Conservation (phyloP, 1,140 invertebrate species). For the Hyles vespertilio region DNA sequence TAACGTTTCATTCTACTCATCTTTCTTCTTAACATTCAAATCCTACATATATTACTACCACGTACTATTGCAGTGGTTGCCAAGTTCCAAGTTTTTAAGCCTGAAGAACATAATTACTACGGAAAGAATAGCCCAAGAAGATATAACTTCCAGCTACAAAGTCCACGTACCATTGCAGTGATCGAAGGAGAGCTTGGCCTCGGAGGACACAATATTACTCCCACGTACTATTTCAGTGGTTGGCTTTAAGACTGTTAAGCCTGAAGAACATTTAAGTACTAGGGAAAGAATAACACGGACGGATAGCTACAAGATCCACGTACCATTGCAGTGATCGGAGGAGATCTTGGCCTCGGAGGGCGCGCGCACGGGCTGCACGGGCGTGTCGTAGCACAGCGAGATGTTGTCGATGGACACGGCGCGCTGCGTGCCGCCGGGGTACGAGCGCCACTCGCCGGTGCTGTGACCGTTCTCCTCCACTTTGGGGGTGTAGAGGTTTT, state of each 20-base stretch:
- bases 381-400: slow-evolving; percentile 67
- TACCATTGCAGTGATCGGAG: slow-evolving; percentile 58
- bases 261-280: no score
- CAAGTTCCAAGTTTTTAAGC: no score
- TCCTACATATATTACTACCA: no score
- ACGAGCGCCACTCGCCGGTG: slow-evolving; percentile 75
- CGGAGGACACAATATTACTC: slow-evolving; percentile 34
- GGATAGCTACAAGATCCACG: slow-evolving; percentile 6
- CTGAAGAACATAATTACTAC: no score
- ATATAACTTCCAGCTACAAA: no score
- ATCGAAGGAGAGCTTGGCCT: slow-evolving; percentile 62
- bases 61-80: no score
- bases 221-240: no score
- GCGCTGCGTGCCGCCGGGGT: slow-evolving; percentile 62
- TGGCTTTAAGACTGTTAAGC: no score
- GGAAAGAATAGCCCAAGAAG: not conserved
- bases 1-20: no score
- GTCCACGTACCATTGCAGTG: slow-evolving; percentile 50
- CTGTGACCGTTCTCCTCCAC: slow-evolving; percentile 73
- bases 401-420: slow-evolving; percentile 79
- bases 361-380: slow-evolving; percentile 44
- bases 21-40: no score
- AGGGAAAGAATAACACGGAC: no score
- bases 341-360: slow-evolving; percentile 64
- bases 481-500: slow-evolving; percentile 81